Base-by-base conservation (phyloP, 2,113 vertebrate species). In the Promerops cafer region DNA sequence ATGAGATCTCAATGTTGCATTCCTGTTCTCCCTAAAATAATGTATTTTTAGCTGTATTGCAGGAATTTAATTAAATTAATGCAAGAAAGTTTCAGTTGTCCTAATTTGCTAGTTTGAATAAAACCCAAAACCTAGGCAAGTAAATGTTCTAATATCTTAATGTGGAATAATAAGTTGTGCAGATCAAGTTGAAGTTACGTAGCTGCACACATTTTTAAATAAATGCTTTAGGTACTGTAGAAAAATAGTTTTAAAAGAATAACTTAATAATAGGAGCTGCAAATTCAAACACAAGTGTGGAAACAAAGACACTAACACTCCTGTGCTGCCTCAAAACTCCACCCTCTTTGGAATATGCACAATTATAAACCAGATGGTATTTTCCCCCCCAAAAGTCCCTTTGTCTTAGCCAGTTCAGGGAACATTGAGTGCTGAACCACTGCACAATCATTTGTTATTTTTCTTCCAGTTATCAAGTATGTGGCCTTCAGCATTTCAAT, bases 401-500 rank as follows among this genome's bases (percentile, higher is more conserved):
- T 96, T 96, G 95, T 97, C 75, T 93, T 49, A 13, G 79, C n/a
- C 75, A 77, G 85, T 44, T 74, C 50, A 88, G 45, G 54, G 92
- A 95, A 97, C 92, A 86, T 92, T 86, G 74, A 92, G 94, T 94
- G 85, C 92, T 92, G 83, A 95, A 69, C 50, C 39, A 88, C 63
- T 57, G 50, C 79, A 94, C 90, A 97, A 88, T 85, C 49, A 94
- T 94, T 90, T 94, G 75, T 91, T 95, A 88, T 90, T 93, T 92
- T 96, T 92, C 88, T 86, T 95, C 79, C 88, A 93, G 86, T 83
- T 94, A 80, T 89, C 91, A 83, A 90, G 76, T 85, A 94, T 3
- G 10, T 37, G 42, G 71, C 79, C 59, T 80, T 80, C 75, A 96
- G 92, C 63, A 95, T 97, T 95, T 88, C 88, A 94, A 40, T 92